A percentile compares a stretch with the other conserved stretches of the same genome.
These are phyloP conservation scores for Eulemur coronatus DNA, from an alignment of 2,797 vertebrate genomes.

Conservation along the genomic window DNA sequence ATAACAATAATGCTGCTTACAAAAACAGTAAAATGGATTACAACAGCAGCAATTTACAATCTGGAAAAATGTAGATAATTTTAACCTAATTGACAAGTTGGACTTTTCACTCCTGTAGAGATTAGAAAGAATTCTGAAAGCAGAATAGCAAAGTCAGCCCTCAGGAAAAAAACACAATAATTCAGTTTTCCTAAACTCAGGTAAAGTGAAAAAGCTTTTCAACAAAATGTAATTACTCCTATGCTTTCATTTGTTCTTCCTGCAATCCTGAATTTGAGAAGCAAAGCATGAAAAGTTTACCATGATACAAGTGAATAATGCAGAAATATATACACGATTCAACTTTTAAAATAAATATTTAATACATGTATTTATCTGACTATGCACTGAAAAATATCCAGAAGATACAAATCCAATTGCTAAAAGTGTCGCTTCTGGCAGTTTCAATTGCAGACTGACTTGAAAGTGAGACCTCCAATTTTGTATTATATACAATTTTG, in stretches of 20 bases:
- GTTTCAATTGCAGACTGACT: background rate
- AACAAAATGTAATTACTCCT: background rate
- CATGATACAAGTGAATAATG: background rate
- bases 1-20: background rate
- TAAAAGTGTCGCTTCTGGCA: background rate
- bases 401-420: background rate
- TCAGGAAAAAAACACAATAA: background rate
- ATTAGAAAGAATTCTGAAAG: background rate
- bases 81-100: slow-evolving; percentile 24
- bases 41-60: background rate
- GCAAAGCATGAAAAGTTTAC: background rate
- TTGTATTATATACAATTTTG: background rate
- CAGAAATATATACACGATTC: background rate
- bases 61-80: background rate
- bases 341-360: slow-evolving; percentile 2
- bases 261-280: background rate
- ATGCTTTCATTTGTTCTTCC: background rate
- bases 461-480: background rate
- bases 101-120: background rate
- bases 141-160: background rate
- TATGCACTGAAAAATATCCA: background rate
- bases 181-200: background rate
- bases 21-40: slow-evolving; percentile 44
- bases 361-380: background rate
- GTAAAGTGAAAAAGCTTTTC: background rate